Evolutionary conservation across 2,113 vertebrate species (phyloP), one percentile per base, ranked within the genome.

Genomic region (Crotalus viridis): DNA sequence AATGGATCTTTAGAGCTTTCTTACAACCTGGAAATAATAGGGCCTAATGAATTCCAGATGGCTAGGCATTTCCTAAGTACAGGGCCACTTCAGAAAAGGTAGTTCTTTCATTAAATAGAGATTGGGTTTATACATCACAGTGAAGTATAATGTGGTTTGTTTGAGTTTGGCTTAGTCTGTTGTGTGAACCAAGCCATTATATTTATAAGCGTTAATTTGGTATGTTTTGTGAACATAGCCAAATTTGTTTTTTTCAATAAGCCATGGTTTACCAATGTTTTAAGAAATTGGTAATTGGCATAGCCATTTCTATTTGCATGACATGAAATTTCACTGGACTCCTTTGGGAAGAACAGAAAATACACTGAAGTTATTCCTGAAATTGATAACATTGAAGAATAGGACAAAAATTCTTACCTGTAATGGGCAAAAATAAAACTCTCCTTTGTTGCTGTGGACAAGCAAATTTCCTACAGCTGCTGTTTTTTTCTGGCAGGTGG

Each of bases 11-110:
- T 81, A 43, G 74, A 81, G 74, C 74, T 81, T 81, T 81, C 74
- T 81, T 81, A 81, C 17, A 81, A 81, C 74, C 33, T 81, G 33
- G 74, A 81, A 81, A 81, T 81, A 81, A 81, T 81, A 21, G 17
- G 33, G n/a, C 74, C 74, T 81, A 81, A 81, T 81, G 74, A 81
- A 81, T 43, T 81, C 74, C 74, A 81, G 74, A 81, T 81, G 74
- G 33, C 33, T 81, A 81, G 74, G 33, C 74, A 81, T 81, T 74
- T 74, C 69, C 69, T 74, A 74, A 39, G 74, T 81, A 43, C 33
- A 81, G 74, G 33, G 33, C 74, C 74, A 81, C 74, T 81, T 43
- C 74, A 81, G 74, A 90, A 96, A 95, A 95, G 93, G 92, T 48
- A 91, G 24, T 43, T 74, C 39, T 56, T 93, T 48, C 26, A 56